Conservation (phyloP, 2,113 vertebrate genomes). For the Cichladusa arquata region DNA sequence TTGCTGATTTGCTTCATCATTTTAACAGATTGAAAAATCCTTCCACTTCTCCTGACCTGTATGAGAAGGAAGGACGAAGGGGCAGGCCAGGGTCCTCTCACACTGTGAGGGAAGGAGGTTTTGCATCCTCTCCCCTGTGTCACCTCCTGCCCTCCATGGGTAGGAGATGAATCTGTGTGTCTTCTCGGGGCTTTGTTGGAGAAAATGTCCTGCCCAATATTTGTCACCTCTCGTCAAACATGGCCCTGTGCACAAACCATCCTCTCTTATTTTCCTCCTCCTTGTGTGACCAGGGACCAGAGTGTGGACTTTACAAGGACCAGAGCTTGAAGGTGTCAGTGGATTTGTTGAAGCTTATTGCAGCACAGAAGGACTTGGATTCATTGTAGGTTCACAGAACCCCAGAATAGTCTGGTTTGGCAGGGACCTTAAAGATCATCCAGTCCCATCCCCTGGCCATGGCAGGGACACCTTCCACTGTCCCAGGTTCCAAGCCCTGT, state of each 20-base stretch:
- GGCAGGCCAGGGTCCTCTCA: not conserved
- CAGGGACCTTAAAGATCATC: not conserved
- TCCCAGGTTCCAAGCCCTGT: accelerated
- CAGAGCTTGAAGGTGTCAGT: not conserved
- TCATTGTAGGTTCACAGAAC: not conserved
- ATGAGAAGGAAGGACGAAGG: not conserved
- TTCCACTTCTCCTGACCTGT: not conserved
- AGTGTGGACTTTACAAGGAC: not conserved
- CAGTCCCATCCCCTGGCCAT: not conserved
- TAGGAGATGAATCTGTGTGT: not conserved
- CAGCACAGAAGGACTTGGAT: accelerated
- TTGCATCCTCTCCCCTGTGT: too few relatives aligned
- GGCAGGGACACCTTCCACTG: not conserved
- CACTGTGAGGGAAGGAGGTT: not conserved
- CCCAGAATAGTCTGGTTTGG: not conserved
- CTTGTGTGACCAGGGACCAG: accelerated
- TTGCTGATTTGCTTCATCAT: not conserved
- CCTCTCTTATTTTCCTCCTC: not conserved
- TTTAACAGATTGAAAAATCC: not conserved
- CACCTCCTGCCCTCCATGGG: not conserved
- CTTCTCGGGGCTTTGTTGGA: not conserved
- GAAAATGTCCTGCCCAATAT: not conserved
- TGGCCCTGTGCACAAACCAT: not conserved
- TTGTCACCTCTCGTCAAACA: not conserved
- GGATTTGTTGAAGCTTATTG: not conserved